Conservation (phyloP, 92 coral and sea anemone species). For the Hydrozoanthus gracilis region DNA sequence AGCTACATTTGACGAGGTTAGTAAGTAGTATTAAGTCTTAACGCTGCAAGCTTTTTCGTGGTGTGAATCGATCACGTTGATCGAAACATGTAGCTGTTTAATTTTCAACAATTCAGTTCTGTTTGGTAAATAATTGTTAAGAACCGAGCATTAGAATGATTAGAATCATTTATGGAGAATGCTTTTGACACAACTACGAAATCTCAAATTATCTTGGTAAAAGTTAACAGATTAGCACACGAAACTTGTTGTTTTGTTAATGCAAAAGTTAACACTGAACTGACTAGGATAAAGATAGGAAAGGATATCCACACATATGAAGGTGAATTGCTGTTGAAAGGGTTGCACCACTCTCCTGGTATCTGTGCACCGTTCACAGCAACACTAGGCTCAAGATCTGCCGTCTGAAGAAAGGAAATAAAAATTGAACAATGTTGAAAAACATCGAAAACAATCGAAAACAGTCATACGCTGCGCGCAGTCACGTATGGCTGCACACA, state of each 20-base stretch:
- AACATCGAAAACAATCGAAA: too few relatives aligned
- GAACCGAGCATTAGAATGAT: too few relatives aligned
- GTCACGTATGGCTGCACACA: too few relatives aligned
- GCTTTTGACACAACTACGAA: too few relatives aligned
- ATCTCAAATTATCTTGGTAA: too few relatives aligned
- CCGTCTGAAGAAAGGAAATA: constrained; percentile 46
- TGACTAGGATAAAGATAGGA: not conserved
- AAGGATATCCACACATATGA: constrained; percentile 97
- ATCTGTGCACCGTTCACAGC: constrained; percentile 51
- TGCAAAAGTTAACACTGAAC: not conserved
- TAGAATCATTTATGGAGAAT: too few relatives aligned
- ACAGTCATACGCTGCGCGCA: too few relatives aligned
- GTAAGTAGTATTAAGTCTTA: not conserved
- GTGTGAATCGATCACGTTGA: too few relatives aligned
- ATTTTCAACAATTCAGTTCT: too few relatives aligned
- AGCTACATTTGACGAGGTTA: not conserved
- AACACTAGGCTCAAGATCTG: constrained; percentile 53
- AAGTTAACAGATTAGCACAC: not conserved
- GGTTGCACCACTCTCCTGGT: constrained; percentile 84
- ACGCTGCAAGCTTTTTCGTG: too few relatives aligned
- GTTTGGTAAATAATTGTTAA: too few relatives aligned
- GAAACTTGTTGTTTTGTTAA: not conserved
- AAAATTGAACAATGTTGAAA: not conserved
- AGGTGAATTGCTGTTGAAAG: constrained; percentile 70
- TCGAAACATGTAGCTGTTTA: too few relatives aligned